Conservation (phyloP, 1,140 invertebrate species). For the Bemisia tabaci region DNA sequence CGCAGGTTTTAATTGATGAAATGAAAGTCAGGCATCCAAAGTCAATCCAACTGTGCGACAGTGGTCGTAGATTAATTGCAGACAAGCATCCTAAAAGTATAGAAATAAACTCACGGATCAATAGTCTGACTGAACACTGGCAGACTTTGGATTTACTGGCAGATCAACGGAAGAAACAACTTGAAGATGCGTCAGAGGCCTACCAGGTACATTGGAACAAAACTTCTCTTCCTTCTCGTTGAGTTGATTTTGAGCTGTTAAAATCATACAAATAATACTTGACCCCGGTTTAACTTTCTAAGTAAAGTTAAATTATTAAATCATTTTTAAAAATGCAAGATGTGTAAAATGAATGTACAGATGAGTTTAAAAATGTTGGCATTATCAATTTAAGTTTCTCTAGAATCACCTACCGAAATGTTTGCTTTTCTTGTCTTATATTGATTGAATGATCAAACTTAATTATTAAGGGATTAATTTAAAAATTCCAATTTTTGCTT, state of each 20-base stretch:
- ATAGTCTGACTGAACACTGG: slow-evolving; percentile 72
- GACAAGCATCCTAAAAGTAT: slow-evolving; percentile 60
- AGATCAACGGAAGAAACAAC: slow-evolving; percentile 63
- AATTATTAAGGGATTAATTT: too few relatives aligned
- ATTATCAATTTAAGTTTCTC: too few relatives aligned
- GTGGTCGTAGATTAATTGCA: slow-evolving; percentile 56
- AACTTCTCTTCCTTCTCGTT: neutral
- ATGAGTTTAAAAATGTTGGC: too few relatives aligned
- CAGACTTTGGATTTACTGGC: slow-evolving; percentile 69
- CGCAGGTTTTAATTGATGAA: slow-evolving; percentile 69
- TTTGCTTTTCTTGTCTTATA: too few relatives aligned
- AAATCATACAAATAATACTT: slow-evolving; percentile 14
- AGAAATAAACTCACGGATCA: slow-evolving; percentile 65
- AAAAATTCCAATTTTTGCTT: too few relatives aligned
- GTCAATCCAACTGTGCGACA: slow-evolving; percentile 58
- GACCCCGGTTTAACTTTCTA: too few relatives aligned
- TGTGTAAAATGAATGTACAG: too few relatives aligned
- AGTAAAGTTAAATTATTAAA: too few relatives aligned
- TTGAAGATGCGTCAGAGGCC: slow-evolving; percentile 87
- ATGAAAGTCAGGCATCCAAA: slow-evolving; percentile 70
- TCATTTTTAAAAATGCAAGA: too few relatives aligned
- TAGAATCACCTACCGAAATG: too few relatives aligned
- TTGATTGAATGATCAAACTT: too few relatives aligned
- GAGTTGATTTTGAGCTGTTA: neutral
- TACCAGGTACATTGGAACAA: slow-evolving; percentile 52